These are phyloP conservation scores for Thysanoteuthis rhombus DNA, from an alignment of 2,888 invertebrate species.

Conservation along the genomic window DNA sequence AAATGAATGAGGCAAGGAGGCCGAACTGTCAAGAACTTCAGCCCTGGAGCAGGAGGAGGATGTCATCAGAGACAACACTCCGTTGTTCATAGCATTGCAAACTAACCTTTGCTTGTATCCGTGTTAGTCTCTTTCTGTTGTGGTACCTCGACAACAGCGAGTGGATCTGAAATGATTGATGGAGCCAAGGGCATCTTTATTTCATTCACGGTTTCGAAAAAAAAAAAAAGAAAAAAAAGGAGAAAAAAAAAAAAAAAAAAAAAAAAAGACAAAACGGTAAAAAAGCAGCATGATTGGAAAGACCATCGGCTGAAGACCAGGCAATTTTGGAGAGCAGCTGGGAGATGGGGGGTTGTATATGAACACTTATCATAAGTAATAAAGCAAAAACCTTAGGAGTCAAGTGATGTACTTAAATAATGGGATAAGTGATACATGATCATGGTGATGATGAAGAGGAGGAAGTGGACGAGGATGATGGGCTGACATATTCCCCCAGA, in stretches of 20 bases:
- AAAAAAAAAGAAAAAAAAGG: no score
- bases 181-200: not conserved
- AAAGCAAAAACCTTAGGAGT: not conserved
- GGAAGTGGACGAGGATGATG: not conserved
- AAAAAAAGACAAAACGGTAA: not conserved
- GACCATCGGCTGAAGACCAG: not conserved
- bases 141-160: not conserved
- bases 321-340: no score
- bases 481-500: not conserved
- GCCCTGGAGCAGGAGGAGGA: not conserved
- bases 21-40: not conserved
- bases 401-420: not conserved
- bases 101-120: not conserved
- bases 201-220: not conserved
- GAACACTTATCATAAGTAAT: not conserved
- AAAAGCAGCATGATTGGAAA: not conserved
- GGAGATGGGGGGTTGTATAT: not conserved
- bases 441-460: not conserved
- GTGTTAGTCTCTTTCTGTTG: not conserved
- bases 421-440: not conserved
- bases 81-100: not conserved
- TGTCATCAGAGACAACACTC: not conserved
- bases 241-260: not conserved
- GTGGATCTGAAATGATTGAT: not conserved
- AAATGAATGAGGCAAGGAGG: constrained; percentile 12